Percentiles rank a stretch among this genome's conserved stretches.
phyloP scores from a whole-genome alignment of 2,797 vertebrate species.

The Manis javanica region DNA sequence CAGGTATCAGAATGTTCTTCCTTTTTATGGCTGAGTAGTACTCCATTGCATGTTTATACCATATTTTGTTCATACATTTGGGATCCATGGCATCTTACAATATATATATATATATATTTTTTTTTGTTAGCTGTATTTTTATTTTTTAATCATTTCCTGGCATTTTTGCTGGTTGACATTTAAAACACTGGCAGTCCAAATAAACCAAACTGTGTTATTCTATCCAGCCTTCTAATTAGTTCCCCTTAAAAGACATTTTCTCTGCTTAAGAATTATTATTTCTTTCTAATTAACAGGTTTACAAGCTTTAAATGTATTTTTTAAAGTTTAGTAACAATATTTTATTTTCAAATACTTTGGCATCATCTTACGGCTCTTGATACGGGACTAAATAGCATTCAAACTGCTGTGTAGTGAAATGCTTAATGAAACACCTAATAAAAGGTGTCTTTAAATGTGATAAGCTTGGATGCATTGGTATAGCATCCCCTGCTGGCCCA shows the following conservation, averaged over 20 bases:
- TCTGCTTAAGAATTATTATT: constrained; percentile 31
- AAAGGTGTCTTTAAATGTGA: not conserved
- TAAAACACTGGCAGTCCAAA: not conserved
- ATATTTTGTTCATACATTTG: not conserved
- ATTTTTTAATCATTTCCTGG: not conserved
- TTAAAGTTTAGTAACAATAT: constrained; percentile 34
- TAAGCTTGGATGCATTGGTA: not conserved
- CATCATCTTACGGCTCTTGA: constrained; percentile 25
- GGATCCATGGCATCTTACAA: not conserved
- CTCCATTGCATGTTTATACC: not conserved
- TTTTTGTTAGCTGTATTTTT: not conserved
- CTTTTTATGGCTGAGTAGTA: not conserved
- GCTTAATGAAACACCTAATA: constrained; percentile 66
- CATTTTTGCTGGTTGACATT: not conserved
- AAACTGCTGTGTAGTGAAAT: not conserved
- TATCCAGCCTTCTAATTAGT: not conserved
- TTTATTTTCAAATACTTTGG: constrained; percentile 56
- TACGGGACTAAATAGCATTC: not conserved
- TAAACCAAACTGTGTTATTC: not conserved
- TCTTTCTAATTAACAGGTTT: constrained; percentile 40
- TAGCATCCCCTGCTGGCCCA: not conserved
- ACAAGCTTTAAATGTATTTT: not conserved
- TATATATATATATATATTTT: not conserved
- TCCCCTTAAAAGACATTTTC: not conserved
- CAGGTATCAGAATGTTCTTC: not conserved